Evolutionary conservation across 2,113 vertebrate species (phyloP), one percentile per base, ranked within the genome.

Genomic region (Prochilodus magdalenae): DNA sequence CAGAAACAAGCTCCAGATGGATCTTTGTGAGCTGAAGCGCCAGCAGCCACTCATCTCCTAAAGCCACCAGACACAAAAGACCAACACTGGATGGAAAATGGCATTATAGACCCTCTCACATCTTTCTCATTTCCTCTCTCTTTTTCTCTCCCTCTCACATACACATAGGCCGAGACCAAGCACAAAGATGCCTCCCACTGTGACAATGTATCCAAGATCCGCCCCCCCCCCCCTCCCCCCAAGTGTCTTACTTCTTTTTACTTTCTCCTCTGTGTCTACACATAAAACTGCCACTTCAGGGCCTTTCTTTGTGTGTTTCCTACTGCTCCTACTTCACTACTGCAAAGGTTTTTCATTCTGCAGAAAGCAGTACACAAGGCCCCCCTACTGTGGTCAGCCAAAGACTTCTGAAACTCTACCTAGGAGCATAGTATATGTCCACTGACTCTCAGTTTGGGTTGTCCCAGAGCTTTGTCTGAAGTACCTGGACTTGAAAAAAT

Each of bases 131-230:
- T 26, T 62, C 3, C 44, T 26, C 14, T 55, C 29, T 57, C 63
- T 74, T 18, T 72, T 29, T 70, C 60, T 73, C 72, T 63, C 75
- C 40, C 73, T 67, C 63, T 82, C 79, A 79, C 80, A 85, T 73
- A 85, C 86, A 86, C 79, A 60, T 5, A n/a, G 57, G 22, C 24
- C 12, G 24, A 26, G 57, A 60, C 1, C 57, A 60, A 60, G 57
- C 57, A 60, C 57, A 60, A 60, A 60, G 57, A 60, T 60, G 24
- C 57, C 12, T 60, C 57, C 57, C 57, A 60, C 57, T 26, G 57
- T 60, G 57, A 60, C 57, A 24, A 60, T 7, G 26, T 24, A 26
- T 60, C 57, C 26, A 26, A 60, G 57, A n/a, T 26, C 5, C 12
- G 1, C 7, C 57, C 57, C 24, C 57, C 57, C n/a, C 57, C 57